Conservation (phyloP, 1,140 invertebrate species). For the Armadillidium nasatum region DNA sequence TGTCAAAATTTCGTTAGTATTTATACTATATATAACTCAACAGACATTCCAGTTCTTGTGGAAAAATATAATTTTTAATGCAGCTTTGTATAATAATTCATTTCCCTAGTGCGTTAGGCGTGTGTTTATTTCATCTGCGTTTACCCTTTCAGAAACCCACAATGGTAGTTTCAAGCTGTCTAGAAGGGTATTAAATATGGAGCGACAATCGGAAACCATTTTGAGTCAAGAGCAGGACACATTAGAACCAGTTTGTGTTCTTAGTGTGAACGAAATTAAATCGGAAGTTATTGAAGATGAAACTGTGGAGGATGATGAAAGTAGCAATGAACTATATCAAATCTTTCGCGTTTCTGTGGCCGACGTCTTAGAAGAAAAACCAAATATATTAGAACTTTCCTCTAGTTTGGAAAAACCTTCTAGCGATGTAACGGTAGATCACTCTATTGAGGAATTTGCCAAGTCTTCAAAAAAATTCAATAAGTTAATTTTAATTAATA, state of each 20-base stretch:
- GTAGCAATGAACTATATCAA: neutral
- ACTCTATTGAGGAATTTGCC: neutral
- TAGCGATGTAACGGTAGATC: neutral
- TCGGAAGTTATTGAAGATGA: neutral
- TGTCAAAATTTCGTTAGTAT: no score
- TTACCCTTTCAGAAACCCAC: neutral
- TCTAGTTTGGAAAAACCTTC: neutral
- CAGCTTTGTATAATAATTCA: no score
- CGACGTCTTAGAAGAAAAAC: neutral
- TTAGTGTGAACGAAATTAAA: neutral
- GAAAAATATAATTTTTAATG: no score
- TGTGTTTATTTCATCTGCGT: no score
- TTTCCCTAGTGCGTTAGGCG: no score
- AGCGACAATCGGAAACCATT: neutral
- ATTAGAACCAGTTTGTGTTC: neutral
- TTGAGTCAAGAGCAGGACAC: neutral
- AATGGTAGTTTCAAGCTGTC: neutral
- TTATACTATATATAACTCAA: no score
- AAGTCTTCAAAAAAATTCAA: neutral
- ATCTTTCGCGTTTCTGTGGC: neutral
- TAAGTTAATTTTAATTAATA: slow-evolving; percentile 1
- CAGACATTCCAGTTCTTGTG: no score
- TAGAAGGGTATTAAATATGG: neutral
- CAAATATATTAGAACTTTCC: neutral
- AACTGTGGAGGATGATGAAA: neutral